Evolutionary conservation across 2,888 invertebrate species (phyloP).

Genomic region (Philereme transversata): DNA sequence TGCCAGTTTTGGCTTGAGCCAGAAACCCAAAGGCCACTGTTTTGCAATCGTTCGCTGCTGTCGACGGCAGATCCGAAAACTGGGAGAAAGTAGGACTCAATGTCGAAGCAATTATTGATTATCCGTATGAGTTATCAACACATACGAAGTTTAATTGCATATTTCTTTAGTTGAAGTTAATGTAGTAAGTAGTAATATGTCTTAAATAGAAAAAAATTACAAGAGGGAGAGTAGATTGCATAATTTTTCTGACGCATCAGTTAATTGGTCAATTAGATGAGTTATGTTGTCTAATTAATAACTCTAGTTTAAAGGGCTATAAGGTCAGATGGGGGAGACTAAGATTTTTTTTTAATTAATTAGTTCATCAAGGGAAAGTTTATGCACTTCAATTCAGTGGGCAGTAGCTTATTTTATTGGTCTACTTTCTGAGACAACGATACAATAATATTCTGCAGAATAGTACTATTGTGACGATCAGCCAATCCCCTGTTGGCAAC

Average conservation of each 20-base stretch:
- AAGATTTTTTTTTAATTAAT: slow-evolving; percentile 34
- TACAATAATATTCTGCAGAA: no score
- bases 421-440: no score
- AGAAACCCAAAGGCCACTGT: slow-evolving; percentile 15
- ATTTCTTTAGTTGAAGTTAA: no score
- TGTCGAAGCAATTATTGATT: neutral
- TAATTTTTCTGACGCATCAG: slow-evolving; percentile 28
- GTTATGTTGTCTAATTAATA: slow-evolving; percentile 39
- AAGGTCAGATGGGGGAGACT: slow-evolving; percentile 42
- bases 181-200: no score
- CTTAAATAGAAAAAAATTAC: no score
- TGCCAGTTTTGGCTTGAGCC: slow-evolving; percentile 13
- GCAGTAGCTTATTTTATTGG: no score
- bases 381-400: no score
- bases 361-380: neutral
- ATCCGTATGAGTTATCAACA: no score
- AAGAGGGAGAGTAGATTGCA: slow-evolving; percentile 16
- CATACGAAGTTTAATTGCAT: no score
- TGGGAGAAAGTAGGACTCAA: slow-evolving; percentile 17
- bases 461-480: no score
- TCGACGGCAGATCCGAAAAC: slow-evolving; percentile 15
- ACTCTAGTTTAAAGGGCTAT: slow-evolving; percentile 31
- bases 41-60: slow-evolving; percentile 3
- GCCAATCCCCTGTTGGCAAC: no score
- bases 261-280: slow-evolving; percentile 37